Percentiles rank a stretch among this genome's conserved stretches.
Conservation (phyloP, 2,888 invertebrate species). For the Euphydryas editha region DNA sequence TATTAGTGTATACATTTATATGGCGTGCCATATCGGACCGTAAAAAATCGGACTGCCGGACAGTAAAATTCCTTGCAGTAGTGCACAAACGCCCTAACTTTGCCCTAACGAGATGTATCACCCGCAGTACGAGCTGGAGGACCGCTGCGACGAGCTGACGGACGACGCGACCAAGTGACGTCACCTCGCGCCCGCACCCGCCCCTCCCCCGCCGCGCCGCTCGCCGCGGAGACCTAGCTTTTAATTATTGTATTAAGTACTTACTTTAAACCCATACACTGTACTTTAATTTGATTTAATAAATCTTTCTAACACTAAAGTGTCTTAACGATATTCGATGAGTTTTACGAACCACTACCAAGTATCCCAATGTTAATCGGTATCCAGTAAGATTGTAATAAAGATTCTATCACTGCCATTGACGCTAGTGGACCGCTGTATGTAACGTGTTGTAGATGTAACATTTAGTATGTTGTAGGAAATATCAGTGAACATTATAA, state of each 20-base stretch:
- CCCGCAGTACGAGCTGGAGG: constrained; percentile 89
- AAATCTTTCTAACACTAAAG: too few species aligned
- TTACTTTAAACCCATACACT: not conserved
- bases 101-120: not conserved
- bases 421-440: not conserved
- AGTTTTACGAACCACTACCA: too few species aligned
- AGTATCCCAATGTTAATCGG: not conserved
- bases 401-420: not conserved
- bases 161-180: constrained; percentile 60
- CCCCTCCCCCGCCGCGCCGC: not conserved
- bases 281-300: not conserved
- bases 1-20: too few species aligned
- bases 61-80: too few species aligned
- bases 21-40: too few species aligned
- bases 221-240: not conserved
- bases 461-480: not conserved
- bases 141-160: constrained; percentile 90
- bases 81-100: too few species aligned
- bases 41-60: too few species aligned
- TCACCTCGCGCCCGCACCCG: too few species aligned
- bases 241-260: not conserved
- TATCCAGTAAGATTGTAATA: not conserved
- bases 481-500: not conserved
- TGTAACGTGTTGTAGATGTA: not conserved
- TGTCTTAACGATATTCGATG: too few species aligned